Evolutionary conservation across 2,113 vertebrate species (phyloP), one percentile per base, ranked within the genome.

Genomic region (Panthera leo): DNA sequence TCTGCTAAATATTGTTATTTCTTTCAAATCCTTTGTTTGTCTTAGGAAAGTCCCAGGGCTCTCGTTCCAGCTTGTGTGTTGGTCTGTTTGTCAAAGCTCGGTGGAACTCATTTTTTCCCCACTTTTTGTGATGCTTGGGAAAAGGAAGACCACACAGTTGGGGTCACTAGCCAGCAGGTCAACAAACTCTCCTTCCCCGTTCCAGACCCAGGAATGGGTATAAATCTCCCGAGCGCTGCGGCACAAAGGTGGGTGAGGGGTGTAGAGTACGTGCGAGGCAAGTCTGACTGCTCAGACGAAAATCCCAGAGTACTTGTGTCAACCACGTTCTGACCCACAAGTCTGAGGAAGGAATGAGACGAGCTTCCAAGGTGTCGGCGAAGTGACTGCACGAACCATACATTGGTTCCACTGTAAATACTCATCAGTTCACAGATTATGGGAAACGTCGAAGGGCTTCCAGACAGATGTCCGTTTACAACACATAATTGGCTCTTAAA

Each of bases 21-120:
- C 76, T 96, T 95, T 73, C 73, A 97, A 95, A 97, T 85, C 89
- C 86, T 70, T 63, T 94, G 76, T 97, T 97, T 97, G 78, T 95
- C 71, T 89, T 71, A 93, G 96, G 92, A 93, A 97, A 97, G 92
- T 93, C 95, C 95, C 97, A 5, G 86, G 70, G 65, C 70, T 89
- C 76, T 82, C 29, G 42, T 96, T 97, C 55, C 94, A 16, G 14
- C 90, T 75, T 76, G 85, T 2, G 1, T 39, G 31, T 80, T 76
- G 82, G 78, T 89, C 95, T 15, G 12, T 45, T 93, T 0, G 0
- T 65, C 82, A 48, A 42, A 87, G 58, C 82, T 73, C 4, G 0
- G 16, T 9, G 91, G 86, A 68, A 29, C 90, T 91, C 80, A 53
- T 15, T 42, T 73, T 71, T 68, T 83, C 76, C 82, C 39, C 71